phyloP scores from a whole-genome alignment of 2,113 vertebrate genomes.

The Chionomys nivalis region DNA sequence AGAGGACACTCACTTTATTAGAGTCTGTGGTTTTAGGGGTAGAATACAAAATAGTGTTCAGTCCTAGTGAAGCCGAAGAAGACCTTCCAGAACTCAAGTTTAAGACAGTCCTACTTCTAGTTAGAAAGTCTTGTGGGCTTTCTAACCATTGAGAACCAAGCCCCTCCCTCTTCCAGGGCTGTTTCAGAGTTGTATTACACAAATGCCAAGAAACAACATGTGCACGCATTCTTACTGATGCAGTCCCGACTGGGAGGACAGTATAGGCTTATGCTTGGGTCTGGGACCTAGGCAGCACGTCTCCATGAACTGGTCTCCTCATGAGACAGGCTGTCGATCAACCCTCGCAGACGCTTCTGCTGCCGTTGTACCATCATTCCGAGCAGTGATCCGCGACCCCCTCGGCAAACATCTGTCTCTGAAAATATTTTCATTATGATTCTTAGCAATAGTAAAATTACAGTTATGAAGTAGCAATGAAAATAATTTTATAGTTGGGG shows the following conservation, averaged over 20 bases:
- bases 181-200: background rate
- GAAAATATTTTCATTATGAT: background rate
- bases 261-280: background rate
- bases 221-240: background rate
- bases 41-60: background rate
- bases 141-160: constrained; percentile 15
- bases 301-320: background rate
- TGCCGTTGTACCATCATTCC: background rate
- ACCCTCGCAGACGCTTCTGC: background rate
- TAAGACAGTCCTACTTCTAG: background rate
- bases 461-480: background rate
- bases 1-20: constrained; percentile 8
- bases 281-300: background rate
- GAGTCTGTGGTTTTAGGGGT: constrained; percentile 25
- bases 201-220: background rate
- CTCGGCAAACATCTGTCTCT: background rate
- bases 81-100: background rate
- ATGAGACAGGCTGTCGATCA: background rate
- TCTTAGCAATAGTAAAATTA: background rate
- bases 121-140: background rate
- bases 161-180: background rate
- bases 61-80: constrained; percentile 5
- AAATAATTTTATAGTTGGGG: background rate
- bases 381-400: background rate
- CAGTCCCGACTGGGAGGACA: background rate